Base-by-base conservation (phyloP, 2,888 invertebrate species). In the Thyatira batis region DNA sequence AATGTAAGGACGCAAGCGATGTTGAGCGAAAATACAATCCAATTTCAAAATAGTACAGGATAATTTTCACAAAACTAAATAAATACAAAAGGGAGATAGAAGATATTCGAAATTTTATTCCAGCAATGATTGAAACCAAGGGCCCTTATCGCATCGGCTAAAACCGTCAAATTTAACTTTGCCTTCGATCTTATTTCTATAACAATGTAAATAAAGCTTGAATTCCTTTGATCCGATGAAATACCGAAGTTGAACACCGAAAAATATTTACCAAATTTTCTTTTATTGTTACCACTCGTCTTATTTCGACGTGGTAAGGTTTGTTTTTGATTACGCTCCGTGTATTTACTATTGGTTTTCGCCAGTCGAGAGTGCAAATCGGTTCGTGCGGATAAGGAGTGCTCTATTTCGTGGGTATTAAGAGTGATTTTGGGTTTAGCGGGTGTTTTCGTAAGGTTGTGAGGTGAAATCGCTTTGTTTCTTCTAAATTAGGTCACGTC, bases 401-500 rank as follows among this genome's bases (percentile, higher is more conserved):
- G 56, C 71, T 69, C 62, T 82, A 73, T 69, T 52, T 53, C 49
- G 17, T 54, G 58, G 54, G 67, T 21, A 51, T 58, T 78, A 73
- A 64, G 71, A 66, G 30, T 59, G 60, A 60, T 58, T 78, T 78
- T 78, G 55, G 64, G 55, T 60, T 68, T 69, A 56, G 52, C 59
- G 50, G 50, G 3, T 28, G 39, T 57, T 30, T 57, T 13, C 45
- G 62, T 67, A 64, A 59, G 58, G 67, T 69, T 67, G 71, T 65
- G 58, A 60, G 53, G 63, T 60, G 64, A 68, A 76, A 82, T 77
- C 79, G 82, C 81, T 85, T 83, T 85, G 86, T 86, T 85, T 85
- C 84, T 76, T 77, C 68, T 76, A 82, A 87, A 86, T 85, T 85
- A 79, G 87, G 86, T 85, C 87, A 87, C 86, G 85, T 85, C 79